Evolutionary conservation across 2,888 invertebrate species (phyloP), one percentile per base, ranked within the genome.

Genomic region (Pachydiplax longipennis): DNA sequence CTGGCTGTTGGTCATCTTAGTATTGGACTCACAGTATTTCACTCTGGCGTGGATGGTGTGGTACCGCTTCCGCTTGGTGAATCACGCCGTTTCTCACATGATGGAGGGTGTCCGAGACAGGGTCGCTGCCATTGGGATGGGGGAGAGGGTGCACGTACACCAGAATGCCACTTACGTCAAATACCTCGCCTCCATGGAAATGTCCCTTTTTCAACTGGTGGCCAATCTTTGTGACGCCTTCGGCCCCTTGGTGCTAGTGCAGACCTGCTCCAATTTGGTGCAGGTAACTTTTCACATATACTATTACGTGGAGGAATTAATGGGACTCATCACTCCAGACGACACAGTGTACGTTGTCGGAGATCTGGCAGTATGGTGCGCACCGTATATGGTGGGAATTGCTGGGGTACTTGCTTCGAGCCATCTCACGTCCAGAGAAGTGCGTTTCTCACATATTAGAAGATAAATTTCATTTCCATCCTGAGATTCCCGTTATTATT

Each of bases 271-370:
- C 37, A 87, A 87, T 65, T 87, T 87, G 37, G 61, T 87, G 6
- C 87, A 87, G 61, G n/a, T 87, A n/a, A 87, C 87, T 13, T 87
- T 87, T 37, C 87, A 87, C 65, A 31, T 87, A 10, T 87, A 87
- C 31, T 87, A 87, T 87, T 87, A 87, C 37, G 58, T 87, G 35
- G 87, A 87, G n/a, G 87, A 87, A 61, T n/a, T 87, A 65, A 87
- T 87, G 87, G 87, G 87, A 12, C 61, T 87, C 12, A 58, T 87
- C 5, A 40, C 58, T 13, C 37, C 87, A 1, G 40, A 87, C 37
- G 87, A 87, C 65, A 87, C 87, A 12, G 87, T 87, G 35, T 87
- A 87, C 87, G n/a, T 87, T n/a, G 61, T 87, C 0, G 87, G 87
- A 37, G 87, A 87, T 22, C 40, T 87, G 13, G 87, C 87, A 0